A percentile compares a stretch with the other conserved stretches of the same genome.
Evolutionary conservation across 2,113 vertebrate species (phyloP).

Genomic region (Megaceryle torquata): DNA sequence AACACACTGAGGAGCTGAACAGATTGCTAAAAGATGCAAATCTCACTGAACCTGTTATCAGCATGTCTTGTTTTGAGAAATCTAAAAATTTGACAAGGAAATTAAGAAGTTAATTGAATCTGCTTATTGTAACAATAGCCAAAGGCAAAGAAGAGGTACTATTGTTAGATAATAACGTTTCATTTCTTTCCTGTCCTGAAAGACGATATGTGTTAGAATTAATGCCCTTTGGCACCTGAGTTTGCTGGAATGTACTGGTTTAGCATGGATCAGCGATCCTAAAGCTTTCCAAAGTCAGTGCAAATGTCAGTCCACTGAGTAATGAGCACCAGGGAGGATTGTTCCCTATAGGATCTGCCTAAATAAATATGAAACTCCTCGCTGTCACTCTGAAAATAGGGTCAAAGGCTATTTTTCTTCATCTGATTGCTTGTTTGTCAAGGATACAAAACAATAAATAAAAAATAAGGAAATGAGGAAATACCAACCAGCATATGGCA

Average conservation of each 20-base stretch:
- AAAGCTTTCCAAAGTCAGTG: slow-evolving; percentile 61
- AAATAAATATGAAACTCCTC: slow-evolving; percentile 27
- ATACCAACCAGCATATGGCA: not conserved
- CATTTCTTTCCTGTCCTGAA: slow-evolving; percentile 52
- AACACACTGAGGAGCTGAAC: not conserved
- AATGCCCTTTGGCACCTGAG: slow-evolving; percentile 56
- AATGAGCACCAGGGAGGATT: slow-evolving; percentile 45
- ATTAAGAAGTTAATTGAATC: slow-evolving; percentile 2
- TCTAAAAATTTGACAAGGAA: not conserved
- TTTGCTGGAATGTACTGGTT: slow-evolving; percentile 64
- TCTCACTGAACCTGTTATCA: not conserved
- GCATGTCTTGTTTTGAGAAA: not conserved
- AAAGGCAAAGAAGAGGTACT: slow-evolving; percentile 28
- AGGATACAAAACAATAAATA: not conserved
- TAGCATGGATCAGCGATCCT: slow-evolving; percentile 68
- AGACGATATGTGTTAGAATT: slow-evolving; percentile 44
- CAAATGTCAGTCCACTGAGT: slow-evolving; percentile 59
- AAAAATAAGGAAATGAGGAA: slow-evolving; percentile 40
- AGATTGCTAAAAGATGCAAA: not conserved
- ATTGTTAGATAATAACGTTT: slow-evolving; percentile 12
- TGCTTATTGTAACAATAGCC: not conserved
- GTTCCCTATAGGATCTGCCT: slow-evolving; percentile 51
- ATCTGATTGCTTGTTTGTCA: slow-evolving; percentile 25
- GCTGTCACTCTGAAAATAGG: slow-evolving; percentile 4
- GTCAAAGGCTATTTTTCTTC: slow-evolving; percentile 38